Conservation (phyloP, 1,140 invertebrate species). For the Lerema accius region DNA sequence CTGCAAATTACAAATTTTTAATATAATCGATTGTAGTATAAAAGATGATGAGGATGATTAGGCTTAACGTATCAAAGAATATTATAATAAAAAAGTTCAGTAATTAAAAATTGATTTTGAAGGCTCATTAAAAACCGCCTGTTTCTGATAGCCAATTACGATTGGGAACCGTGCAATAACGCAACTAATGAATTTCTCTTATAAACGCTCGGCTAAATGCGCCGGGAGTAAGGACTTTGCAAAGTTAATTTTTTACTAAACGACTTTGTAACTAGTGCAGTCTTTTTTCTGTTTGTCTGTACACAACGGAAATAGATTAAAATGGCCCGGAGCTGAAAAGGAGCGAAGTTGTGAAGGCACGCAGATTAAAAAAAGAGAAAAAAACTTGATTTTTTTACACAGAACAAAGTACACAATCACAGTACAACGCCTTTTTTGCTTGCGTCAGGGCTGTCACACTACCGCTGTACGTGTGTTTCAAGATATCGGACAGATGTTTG, state of each 20-base stretch:
- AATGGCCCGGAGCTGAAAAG: constrained; percentile 66
- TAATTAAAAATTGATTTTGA: neutral
- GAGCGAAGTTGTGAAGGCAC: constrained; percentile 62
- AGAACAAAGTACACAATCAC: constrained; percentile 54
- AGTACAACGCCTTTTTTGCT: constrained; percentile 34
- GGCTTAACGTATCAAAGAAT: no score
- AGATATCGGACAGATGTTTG: neutral
- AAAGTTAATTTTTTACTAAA: constrained; percentile 57
- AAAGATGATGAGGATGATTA: no score
- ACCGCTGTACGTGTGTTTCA: no score
- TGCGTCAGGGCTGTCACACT: constrained; percentile 7
- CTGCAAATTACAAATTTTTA: no score
- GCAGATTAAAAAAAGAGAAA: constrained; percentile 69
- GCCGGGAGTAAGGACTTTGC: constrained; percentile 24
- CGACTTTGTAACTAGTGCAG: constrained; percentile 54
- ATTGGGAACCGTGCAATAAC: neutral
- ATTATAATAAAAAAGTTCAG: no score
- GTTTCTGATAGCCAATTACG: constrained; percentile 9
- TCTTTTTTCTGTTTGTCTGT: constrained; percentile 61
- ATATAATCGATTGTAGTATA: no score
- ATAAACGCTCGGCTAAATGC: constrained; percentile 35
- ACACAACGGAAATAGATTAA: constrained; percentile 69
- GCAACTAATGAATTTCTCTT: constrained; percentile 7
- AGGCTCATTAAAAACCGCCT: constrained; percentile 3
- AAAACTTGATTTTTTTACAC: constrained; percentile 55